Percentiles rank a stretch among this genome's conserved stretches.
These are phyloP conservation scores for Nothocercus julius DNA, from an alignment of 2,113 vertebrate species.

Conservation along the genomic window DNA sequence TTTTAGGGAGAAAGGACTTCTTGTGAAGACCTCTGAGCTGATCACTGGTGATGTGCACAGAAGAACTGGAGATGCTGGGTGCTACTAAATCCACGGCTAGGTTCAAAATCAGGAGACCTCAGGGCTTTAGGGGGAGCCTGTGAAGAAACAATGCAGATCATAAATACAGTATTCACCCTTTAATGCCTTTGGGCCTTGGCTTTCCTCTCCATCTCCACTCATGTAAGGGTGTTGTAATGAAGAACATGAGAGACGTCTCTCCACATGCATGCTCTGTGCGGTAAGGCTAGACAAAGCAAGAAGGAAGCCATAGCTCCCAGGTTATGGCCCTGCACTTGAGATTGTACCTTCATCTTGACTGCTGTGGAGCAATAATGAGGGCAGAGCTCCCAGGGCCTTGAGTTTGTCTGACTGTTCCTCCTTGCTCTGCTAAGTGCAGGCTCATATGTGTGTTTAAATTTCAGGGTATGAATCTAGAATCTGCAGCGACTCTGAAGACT, in stretches of 20 bases:
- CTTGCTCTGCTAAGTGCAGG: rapidly evolving
- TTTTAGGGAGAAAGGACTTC: not conserved
- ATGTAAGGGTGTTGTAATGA: no score
- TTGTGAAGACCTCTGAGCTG: not conserved
- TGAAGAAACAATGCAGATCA: not conserved
- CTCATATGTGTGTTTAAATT: not conserved
- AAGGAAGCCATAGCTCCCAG: not conserved
- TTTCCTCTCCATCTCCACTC: not conserved
- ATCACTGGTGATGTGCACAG: not conserved
- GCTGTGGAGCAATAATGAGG: not conserved
- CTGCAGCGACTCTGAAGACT: constrained; percentile 93
- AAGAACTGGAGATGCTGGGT: not conserved
- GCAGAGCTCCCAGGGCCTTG: not conserved
- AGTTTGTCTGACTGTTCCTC: not conserved
- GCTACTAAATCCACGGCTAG: not conserved
- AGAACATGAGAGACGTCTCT: no score
- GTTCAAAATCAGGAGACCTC: not conserved
- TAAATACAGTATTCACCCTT: not conserved
- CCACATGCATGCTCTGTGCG: not conserved
- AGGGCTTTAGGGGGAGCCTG: not conserved
- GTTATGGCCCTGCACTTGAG: not conserved
- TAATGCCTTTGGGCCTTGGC: not conserved
- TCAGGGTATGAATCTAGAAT: constrained; percentile 91
- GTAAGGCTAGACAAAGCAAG: not conserved
- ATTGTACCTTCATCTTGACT: not conserved